Base-by-base conservation (phyloP, 1,140 invertebrate genomes). In the roundworm (Caenorhabditis elegans) region DNA sequence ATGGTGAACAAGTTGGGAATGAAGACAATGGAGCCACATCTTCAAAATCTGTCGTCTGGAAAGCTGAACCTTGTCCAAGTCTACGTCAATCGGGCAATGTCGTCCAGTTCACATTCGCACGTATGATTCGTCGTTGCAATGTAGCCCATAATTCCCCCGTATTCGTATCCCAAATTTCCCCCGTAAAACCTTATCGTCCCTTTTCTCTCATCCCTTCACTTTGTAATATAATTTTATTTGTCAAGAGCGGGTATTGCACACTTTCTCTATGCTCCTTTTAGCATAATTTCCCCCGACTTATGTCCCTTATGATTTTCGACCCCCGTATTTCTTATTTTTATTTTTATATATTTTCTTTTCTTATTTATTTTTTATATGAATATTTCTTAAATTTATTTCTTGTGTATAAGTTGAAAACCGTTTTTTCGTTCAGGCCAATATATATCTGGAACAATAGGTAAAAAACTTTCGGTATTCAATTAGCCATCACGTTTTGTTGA, bases 1-100 rank as follows among this genome's bases (percentile, higher is more conserved):
- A 70, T 70, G 60, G 60, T 70, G 2, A 70, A 70, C 19, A 70
- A 39, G 34, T n/a, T 70, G 26, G 60, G 60, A 70, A 70, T 70
- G 60, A 31, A 70, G n/a, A 22, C 34, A 4, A 70, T 70, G 60
- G 26, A 70, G 10, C 34, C 60, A 24, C 60, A 70, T 24, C n/a
- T 70, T 6, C 60, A 39, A 36, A 24, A 28, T 36, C 34, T 70
- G 2, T 70, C 60, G 3, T n/a, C 60, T 19, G 60, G 60, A 39
- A 70, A 70, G 22, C 13, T 70, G 26, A 70, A 70, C 22, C 60
- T 70, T 17, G 60, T 70, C 10, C 60, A 70, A 43, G 60, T 70
- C 5, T 70, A 70, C 28, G 60, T 70, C 2, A 70, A 70, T 70
- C 31, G 60, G 22, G 60, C 60, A 8, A 70, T 70, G 60, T 70